Conservation (phyloP, 2,797 vertebrate genomes). For the Cuculus canorus region DNA sequence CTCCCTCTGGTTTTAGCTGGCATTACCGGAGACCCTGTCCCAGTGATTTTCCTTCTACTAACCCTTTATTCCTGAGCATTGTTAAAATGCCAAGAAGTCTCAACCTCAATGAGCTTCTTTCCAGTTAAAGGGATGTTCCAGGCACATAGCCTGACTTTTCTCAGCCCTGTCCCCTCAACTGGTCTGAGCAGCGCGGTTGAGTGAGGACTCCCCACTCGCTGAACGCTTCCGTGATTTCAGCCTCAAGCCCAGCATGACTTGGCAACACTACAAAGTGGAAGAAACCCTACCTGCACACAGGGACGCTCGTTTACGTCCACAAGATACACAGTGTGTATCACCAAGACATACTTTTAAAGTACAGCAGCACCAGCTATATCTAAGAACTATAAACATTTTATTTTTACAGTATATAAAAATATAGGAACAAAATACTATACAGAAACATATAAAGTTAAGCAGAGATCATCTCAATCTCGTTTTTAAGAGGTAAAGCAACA, state of each 20-base stretch:
- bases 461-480: background rate
- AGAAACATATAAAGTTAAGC: constrained; percentile 22
- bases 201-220: accelerated
- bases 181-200: background rate
- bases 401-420: constrained; percentile 68
- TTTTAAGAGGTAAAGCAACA: background rate
- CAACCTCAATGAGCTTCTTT: background rate
- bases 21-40: background rate
- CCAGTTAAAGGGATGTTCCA: background rate
- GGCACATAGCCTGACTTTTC: background rate
- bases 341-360: background rate
- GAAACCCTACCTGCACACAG: background rate
- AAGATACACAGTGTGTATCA: too few relatives aligned
- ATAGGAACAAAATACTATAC: constrained; percentile 34
- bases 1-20: background rate
- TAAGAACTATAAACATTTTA: constrained; percentile 64
- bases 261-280: background rate
- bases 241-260: background rate
- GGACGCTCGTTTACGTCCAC: background rate
- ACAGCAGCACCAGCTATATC: background rate
- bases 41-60: background rate
- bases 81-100: background rate
- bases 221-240: background rate
- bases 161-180: background rate
- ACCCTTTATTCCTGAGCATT: background rate